Evolutionary conservation across 1,140 invertebrate species (phyloP), one percentile per base, ranked within the genome.

Genomic region (Kradibia gibbosae): DNA sequence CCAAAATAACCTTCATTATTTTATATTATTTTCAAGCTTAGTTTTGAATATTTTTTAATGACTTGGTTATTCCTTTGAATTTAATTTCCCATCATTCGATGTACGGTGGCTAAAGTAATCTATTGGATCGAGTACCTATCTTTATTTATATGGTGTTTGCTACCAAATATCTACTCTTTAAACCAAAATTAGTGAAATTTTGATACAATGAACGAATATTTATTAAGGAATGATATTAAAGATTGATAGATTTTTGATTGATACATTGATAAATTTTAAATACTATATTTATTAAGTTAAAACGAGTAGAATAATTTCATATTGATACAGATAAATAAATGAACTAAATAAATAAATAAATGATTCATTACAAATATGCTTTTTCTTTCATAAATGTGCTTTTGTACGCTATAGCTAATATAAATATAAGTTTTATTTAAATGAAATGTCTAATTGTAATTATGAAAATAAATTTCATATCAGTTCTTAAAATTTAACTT

Each of bases 1-100:
- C 57, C 79, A 55, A 81, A 39, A 36, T 45, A 76, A 39, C 60
- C 28, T 62, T 65, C 45, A 70, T 34, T 76, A 82, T 82, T 76
- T 82, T 83, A 53, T 77, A 82, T 85, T 53, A 53, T 22, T 53
- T 53, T 53, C 22, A 45, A 5, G 5, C 7, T 45, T 81, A 48
- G 22, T 62, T 8, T 13, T 53, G 34, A 75, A 65, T 25, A 72
- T 82, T 65, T n/a, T 78, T 78, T 81, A 78, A 73, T 76, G 42
- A 67, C 76, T 62, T 53, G 80, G 45, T 25, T 76, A 31, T 67
- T 22, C 42, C 22, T 53, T 55, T 55, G 48, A 71, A 78, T 71
- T 71, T 62, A 78, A 78, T 78, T 78, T 28, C 34, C 11, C n/a
- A 25, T 71, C 62, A 28, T 70, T 10, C 45, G 17, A 48, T 78